Evolutionary conservation across 2,113 vertebrate species (phyloP).

Genomic region (Ramphastos sulfuratus): DNA sequence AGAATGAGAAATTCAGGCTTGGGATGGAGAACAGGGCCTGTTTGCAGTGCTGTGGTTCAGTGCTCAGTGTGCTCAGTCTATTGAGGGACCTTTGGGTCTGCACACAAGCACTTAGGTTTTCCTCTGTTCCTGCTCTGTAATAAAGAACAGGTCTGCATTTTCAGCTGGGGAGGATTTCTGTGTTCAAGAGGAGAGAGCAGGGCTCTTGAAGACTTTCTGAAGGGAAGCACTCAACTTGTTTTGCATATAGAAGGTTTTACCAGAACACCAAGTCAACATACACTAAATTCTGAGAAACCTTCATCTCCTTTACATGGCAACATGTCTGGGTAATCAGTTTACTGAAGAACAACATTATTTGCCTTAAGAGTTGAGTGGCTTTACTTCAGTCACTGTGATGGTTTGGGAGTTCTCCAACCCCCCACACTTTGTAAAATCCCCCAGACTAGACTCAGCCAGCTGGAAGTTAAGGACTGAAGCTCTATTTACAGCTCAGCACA

Average conservation of each 20-base stretch:
- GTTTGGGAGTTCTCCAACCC: no score
- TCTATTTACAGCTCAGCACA: no score
- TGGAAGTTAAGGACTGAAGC: no score
- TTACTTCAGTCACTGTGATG: not conserved
- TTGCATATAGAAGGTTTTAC: not conserved
- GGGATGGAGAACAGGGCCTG: not conserved
- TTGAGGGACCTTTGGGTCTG: not conserved
- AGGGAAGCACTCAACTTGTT: not conserved
- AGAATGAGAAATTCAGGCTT: not conserved
- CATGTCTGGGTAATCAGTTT: not conserved
- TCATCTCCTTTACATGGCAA: not conserved
- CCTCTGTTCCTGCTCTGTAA: not conserved
- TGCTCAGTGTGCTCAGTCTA: not conserved
- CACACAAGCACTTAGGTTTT: conserved; percentile 11
- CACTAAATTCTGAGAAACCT: not conserved
- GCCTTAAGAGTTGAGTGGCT: not conserved
- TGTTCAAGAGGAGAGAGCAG: not conserved
- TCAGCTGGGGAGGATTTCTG: not conserved
- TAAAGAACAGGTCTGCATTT: not conserved
- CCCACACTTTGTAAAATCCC: no score
- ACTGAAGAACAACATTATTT: not conserved
- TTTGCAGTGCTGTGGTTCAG: not conserved
- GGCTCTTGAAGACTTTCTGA: not conserved
- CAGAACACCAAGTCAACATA: not conserved
- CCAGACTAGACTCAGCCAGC: no score